phyloP scores from a whole-genome alignment of 2,113 vertebrate genomes.

The Deroptyus accipitrinus region DNA sequence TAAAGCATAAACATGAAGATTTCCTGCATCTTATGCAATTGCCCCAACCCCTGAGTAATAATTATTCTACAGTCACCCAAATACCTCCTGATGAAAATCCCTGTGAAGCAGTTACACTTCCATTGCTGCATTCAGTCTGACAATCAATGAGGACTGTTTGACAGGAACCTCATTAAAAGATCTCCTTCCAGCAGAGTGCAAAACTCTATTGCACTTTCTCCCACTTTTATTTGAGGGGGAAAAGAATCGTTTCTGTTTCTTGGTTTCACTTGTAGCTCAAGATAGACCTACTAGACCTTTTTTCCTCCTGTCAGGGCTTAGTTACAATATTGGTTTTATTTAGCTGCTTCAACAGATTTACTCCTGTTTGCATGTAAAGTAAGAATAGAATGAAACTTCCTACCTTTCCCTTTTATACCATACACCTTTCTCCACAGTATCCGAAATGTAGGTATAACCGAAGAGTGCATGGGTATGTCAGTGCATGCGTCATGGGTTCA shows the following conservation, averaged over 20 bases:
- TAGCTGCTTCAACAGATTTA: neutral
- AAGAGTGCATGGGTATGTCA: neutral
- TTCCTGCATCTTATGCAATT: neutral
- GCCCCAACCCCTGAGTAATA: neutral
- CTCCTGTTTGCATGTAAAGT: neutral
- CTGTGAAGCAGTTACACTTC: neutral
- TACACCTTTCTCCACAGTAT: neutral
- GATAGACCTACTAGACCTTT: neutral
- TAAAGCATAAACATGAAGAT: neutral
- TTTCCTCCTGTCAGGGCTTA: neutral
- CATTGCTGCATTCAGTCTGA: neutral
- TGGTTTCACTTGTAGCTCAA: neutral
- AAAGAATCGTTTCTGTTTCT: neutral
- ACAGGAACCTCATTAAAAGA: neutral
- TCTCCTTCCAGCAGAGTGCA: neutral
- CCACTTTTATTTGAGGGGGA: neutral
- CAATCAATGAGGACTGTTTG: neutral
- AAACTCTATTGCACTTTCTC: neutral
- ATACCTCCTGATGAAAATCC: neutral
- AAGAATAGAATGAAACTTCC: neutral
- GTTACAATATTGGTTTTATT: neutral
- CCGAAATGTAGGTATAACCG: neutral
- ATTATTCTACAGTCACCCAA: neutral
- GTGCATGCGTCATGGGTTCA: no score
- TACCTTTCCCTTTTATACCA: neutral